phyloP scores from a whole-genome alignment of 2,797 vertebrate species.

The Myotis pilosus region DNA sequence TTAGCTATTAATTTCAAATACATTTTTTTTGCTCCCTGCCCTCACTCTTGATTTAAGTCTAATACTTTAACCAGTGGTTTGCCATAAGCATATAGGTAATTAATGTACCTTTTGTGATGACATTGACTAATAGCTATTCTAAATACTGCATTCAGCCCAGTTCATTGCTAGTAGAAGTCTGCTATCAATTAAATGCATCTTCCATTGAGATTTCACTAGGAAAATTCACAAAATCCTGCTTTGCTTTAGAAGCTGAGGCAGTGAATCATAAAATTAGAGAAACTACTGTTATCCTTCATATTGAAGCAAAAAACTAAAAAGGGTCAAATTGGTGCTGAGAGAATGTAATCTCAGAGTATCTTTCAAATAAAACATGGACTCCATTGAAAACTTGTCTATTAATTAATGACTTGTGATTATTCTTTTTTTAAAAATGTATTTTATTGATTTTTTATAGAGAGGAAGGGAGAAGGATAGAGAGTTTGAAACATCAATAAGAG shows the following conservation, averaged over 20 bases:
- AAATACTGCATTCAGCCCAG: background rate
- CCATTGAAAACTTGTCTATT: background rate
- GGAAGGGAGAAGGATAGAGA: too few species aligned
- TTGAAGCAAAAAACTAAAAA: background rate
- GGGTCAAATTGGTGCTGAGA: background rate
- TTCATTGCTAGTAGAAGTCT: background rate
- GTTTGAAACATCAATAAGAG: too few species aligned
- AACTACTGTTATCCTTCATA: background rate
- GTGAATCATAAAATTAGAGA: background rate
- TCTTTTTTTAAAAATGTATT: background rate
- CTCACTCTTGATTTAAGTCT: background rate
- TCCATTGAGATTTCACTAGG: background rate
- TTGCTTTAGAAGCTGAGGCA: slow-evolving; percentile 27
- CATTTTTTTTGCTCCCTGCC: background rate
- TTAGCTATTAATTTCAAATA: background rate
- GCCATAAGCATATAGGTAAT: background rate
- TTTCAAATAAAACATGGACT: background rate
- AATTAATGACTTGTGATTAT: background rate
- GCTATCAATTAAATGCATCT: background rate
- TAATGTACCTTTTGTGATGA: background rate
- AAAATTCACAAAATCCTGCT: background rate
- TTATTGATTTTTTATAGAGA: too few species aligned
- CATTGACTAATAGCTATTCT: slow-evolving; percentile 23
- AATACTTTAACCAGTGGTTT: background rate
- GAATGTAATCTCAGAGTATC: background rate